phyloP scores from a whole-genome alignment of 2,797 vertebrate genomes.

The Darevskia nairensis region DNA sequence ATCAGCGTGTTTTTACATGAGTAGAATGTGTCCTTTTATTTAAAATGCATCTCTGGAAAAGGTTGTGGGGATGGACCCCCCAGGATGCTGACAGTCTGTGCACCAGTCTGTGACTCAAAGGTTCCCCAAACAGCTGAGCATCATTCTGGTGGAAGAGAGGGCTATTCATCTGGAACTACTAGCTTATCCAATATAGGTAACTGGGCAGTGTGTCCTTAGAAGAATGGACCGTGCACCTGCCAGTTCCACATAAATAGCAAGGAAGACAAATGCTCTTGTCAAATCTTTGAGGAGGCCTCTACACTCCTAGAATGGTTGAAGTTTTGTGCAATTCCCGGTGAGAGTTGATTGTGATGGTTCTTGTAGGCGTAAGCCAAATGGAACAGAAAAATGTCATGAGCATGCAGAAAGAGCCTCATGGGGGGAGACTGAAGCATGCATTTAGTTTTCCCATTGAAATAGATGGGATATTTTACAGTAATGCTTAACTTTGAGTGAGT shows the following conservation, averaged over 20 bases:
- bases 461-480: background rate
- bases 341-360: background rate
- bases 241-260: background rate
- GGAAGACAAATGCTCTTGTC: background rate
- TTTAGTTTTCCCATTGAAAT: background rate
- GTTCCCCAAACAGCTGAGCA: background rate
- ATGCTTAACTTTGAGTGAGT: background rate
- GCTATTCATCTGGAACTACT: background rate
- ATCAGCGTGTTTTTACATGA: too few species aligned
- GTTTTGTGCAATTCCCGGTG: background rate
- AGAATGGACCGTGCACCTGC: background rate
- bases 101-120: background rate
- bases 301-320: background rate
- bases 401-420: background rate
- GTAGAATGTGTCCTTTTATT: too few species aligned
- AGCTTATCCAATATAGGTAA: too few species aligned
- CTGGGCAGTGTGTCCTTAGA: background rate
- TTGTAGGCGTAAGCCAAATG: background rate
- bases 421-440: background rate
- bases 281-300: background rate
- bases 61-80: background rate
- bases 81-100: conserved; percentile 5
- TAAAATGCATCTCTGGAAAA: background rate
- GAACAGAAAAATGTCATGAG: background rate
- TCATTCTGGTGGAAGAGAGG: background rate